Percentiles rank a stretch among this genome's conserved stretches.
Conservation (phyloP, 2,797 vertebrate species). For the Tokudaia tokunoshimensis region DNA sequence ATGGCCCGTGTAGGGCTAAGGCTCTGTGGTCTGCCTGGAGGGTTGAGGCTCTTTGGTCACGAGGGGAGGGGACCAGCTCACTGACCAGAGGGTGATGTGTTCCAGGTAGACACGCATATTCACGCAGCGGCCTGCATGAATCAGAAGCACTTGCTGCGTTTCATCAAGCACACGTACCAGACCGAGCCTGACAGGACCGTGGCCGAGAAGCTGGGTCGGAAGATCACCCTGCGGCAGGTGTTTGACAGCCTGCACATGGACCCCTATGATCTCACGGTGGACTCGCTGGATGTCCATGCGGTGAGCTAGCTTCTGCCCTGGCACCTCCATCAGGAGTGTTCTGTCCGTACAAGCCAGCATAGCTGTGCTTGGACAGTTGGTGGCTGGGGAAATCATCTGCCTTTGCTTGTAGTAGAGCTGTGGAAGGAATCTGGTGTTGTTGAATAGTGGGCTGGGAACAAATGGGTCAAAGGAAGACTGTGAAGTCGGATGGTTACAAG, state of each 20-base stretch:
- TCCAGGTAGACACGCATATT: conserved; percentile 98
- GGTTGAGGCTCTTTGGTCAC: not conserved
- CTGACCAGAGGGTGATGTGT: not conserved
- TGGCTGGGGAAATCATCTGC: not conserved
- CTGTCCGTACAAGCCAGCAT: not conserved
- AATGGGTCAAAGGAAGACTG: not conserved
- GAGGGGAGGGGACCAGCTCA: not conserved
- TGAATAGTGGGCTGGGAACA: not conserved
- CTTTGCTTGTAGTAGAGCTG: not conserved
- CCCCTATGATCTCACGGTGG: conserved; percentile 97
- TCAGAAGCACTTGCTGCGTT: conserved; percentile 96
- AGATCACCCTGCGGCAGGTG: conserved; percentile 94
- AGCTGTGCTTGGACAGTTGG: not conserved
- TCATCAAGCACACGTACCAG: conserved; percentile 95
- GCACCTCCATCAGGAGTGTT: not conserved
- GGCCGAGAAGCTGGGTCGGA: conserved; percentile 91
- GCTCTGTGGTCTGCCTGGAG: not conserved
- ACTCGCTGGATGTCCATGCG: conserved; percentile 97
- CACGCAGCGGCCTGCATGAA: conserved; percentile 99
- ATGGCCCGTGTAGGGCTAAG: not conserved
- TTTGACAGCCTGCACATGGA: conserved; percentile 95
- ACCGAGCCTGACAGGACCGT: conserved; percentile 93
- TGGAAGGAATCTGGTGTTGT: not conserved
- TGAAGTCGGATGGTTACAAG: not conserved
- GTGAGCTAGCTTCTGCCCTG: conserved; percentile 87